Evolutionary conservation across 2,797 vertebrate species (phyloP), one percentile per base, ranked within the genome.

Genomic region (Chrosomus eos): DNA sequence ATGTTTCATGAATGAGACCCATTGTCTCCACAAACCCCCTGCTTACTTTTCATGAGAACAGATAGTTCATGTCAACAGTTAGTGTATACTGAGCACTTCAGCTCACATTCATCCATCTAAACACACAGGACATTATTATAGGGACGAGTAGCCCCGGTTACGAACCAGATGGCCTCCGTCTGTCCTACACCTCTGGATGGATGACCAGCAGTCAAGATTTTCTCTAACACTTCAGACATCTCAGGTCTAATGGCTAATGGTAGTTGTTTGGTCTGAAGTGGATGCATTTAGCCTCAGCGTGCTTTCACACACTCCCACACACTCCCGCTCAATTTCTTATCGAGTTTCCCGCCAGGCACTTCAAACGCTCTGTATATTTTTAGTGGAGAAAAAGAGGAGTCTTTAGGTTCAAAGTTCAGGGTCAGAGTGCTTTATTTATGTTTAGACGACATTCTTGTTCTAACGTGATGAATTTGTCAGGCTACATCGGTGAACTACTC

Each of bases 111-210:
- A 51, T 45, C 31, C 80, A 73, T 90, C 82, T 75, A 84, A 87
- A 88, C 89, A 85, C 72, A 36, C 28, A 83, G 33, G 80, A 66
- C 71, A 75, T 85, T 86, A 85, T 72, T 82, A 85, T 55, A 55
- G 28, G 13, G 72, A 80, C 58, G 81, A 76, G 64, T 68, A 53
- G 48, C 73, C 45, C 68, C n/a, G 77, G 83, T 62, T 73, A 70
- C 77, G 79, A 87, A 87, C 90, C 90, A 90, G 88, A 89, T 90
- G 90, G 89, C 84, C 85, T 88, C 83, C 66, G 86, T 91, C 89
- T 89, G 81, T 81, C 75, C 85, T 40, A 85, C 90, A 90, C 90
- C 85, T 88, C 85, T 31, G 76, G 55, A 80, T 82, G 64, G 72
- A 85, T 87, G 80, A 86, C 78, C 71, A 62, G 40, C 64, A 77